Evolutionary conservation across 2,113 vertebrate genomes (phyloP).

Genomic region (Pogonocichla stellata): DNA sequence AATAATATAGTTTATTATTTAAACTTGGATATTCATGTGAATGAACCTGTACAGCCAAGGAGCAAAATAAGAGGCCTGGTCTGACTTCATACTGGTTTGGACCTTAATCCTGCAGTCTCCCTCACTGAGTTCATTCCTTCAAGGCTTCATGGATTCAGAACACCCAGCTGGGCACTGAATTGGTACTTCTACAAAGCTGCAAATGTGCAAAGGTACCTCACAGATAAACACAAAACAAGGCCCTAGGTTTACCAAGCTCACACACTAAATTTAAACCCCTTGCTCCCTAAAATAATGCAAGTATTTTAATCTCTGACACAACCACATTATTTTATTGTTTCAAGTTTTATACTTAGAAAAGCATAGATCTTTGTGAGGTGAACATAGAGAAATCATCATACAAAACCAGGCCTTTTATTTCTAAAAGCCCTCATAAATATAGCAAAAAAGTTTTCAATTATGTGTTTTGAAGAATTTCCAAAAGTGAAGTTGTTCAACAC

Average conservation of each 20-base stretch:
- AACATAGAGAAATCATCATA: not conserved
- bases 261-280: not conserved
- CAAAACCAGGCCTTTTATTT: not conserved
- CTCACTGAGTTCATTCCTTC: not conserved
- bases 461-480: not conserved
- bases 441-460: not conserved
- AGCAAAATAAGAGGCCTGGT: not conserved
- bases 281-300: not conserved
- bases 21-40: not conserved
- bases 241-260: not conserved
- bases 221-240: not conserved
- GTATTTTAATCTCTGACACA: not conserved
- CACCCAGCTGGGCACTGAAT: accelerated
- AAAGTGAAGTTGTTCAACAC: not conserved
- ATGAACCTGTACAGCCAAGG: not conserved
- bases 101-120: not conserved
- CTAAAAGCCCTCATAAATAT: not conserved
- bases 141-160: not conserved
- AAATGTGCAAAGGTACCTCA: not conserved
- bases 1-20: not conserved
- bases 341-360: not conserved
- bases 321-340: not conserved
- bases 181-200: not conserved
- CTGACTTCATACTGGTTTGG: not conserved
- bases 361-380: not conserved